Base-by-base conservation (phyloP, 2,797 vertebrate species). In the Microctenopoma lineatum region DNA sequence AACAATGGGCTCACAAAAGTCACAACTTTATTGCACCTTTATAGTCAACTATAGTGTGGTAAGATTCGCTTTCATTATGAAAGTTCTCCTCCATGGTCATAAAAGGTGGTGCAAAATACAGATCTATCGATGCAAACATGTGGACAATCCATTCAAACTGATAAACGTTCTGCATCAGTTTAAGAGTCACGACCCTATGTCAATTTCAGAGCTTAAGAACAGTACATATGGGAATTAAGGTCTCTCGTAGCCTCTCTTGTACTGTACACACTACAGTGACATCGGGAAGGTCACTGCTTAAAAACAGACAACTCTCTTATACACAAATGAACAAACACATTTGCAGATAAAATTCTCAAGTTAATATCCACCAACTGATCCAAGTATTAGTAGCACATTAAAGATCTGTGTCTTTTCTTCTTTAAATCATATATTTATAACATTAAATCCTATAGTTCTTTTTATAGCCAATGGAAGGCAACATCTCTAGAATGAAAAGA, bases 11-110 rank as follows among this genome's bases (percentile, higher is more conserved):
- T 89, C 87, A 92, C 84, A 93, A 93, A 93, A 93, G 84, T 91
- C 90, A 93, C 92, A 92, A 92, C 89, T 95, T 95, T 94, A 95
- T 95, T 95, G 93, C 94, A 94, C 92, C 90, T 87, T 88, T 83
- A 89, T 87, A 85, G 65, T 83, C 73, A 86, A 80, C 84, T 86
- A 87, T 87, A 72, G 70, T 79, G 79, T 78, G 83, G 85, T 21
- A 79, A 78, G 86, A 90, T 84, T 47, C 56, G 13, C 87, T 90
- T 90, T 89, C 89, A 92, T 77, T 92, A 91, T 92, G 87, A 93
- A 93, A 93, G 83, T 61, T 84, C 82, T 89, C 80, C 58, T 52
- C 79, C 84, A 77, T 88, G 86, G 73, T 92, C 90, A 90, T 84
- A 91, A 92, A 93, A 91, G 77, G 85, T 79, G 90, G 85, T 90